Conservation (phyloP, 1,140 invertebrate genomes). For the Arion vulgaris region DNA sequence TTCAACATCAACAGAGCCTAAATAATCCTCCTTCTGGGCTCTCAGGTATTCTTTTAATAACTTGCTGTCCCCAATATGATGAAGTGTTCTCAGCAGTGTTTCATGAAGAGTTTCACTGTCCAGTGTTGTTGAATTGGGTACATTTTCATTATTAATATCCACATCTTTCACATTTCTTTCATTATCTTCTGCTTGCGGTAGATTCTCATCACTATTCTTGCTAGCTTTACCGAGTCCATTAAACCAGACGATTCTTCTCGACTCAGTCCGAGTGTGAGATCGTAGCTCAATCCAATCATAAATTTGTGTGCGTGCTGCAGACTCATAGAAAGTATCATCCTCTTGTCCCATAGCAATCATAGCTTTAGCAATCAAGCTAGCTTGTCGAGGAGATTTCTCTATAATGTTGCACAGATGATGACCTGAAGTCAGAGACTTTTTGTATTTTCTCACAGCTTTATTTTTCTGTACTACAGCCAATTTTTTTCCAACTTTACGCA, state of each 20-base stretch:
- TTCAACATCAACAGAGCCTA: conserved; percentile 27
- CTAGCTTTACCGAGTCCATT: conserved; percentile 8
- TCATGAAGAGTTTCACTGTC: conserved; percentile 27
- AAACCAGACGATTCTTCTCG: conserved; percentile 7
- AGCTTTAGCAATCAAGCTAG: conserved; percentile 34
- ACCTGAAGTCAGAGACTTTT: conserved; percentile 6
- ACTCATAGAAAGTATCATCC: background rate
- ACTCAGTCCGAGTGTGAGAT: background rate
- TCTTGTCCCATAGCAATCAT: conserved; percentile 40
- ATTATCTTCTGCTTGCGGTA: background rate
- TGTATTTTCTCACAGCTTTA: conserved; percentile 24
- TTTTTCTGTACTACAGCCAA: background rate
- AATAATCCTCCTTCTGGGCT: conserved; percentile 36
- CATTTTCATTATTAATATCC: background rate
- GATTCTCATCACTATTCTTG: conserved; percentile 24
- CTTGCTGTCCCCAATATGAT: conserved; percentile 23
- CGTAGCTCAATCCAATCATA: conserved; percentile 36
- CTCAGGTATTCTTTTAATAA: conserved; percentile 28
- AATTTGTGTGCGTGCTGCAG: conserved; percentile 17
- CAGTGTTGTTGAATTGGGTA: background rate
- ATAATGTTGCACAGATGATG: conserved; percentile 34
- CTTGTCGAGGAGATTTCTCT: conserved; percentile 37
- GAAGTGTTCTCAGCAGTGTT: conserved; percentile 25
- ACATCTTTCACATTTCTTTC: background rate
- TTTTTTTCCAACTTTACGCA: conserved; percentile 29